Conservation (phyloP, 2,113 vertebrate genomes). For the Gasterosteus aculeatus region DNA sequence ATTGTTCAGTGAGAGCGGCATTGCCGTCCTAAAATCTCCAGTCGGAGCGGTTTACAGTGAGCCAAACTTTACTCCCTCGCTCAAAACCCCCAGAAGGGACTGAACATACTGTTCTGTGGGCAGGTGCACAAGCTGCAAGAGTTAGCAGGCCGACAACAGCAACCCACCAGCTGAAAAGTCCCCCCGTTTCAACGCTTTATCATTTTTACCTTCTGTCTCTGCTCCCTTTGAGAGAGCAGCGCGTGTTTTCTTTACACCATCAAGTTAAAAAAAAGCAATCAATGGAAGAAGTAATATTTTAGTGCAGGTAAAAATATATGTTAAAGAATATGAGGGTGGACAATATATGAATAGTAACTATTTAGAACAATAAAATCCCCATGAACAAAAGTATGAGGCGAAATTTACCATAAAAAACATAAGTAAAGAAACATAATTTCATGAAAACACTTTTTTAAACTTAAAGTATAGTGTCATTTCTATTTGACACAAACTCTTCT, state of each 20-base stretch:
- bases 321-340: neutral
- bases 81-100: conserved; percentile 13
- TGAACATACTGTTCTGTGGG: conserved; percentile 41
- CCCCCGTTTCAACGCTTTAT: conserved; percentile 23
- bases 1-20: fast-evolving
- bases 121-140: conserved; percentile 39
- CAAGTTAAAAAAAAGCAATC: neutral
- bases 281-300: neutral
- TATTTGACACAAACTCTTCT: conserved; percentile 31
- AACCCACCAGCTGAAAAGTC: conserved; percentile 12
- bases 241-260: neutral
- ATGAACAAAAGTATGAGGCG: neutral
- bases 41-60: conserved; percentile 13
- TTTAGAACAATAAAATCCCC: neutral
- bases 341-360: neutral
- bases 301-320: neutral
- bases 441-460: conserved; percentile 26
- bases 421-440: neutral
- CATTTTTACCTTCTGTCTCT: conserved; percentile 40
- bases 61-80: neutral
- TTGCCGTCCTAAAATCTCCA: neutral
- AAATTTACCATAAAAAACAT: neutral
- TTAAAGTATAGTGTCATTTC: conserved; percentile 8
- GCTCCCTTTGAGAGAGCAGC: neutral
- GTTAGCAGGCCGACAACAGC: conserved; percentile 41